Evolutionary conservation across 2,888 invertebrate species (phyloP).

Genomic region (Drosophila mettleri): DNA sequence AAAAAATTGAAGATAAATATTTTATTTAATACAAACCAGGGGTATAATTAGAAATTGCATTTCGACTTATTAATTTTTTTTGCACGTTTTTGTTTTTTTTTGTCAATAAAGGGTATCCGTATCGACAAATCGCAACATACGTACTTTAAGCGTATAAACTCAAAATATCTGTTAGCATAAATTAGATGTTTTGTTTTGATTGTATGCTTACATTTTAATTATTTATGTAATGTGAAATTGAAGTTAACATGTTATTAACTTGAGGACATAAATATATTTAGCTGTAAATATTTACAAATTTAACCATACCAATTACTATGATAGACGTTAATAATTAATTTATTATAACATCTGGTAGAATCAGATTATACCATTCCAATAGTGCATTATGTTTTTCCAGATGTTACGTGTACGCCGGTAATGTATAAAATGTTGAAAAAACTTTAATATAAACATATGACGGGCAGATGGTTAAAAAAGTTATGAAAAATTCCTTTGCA

Average conservation of each 20-base stretch:
- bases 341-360: constrained; percentile 49
- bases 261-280: constrained; percentile 50
- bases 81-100: constrained; percentile 36
- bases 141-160: constrained; percentile 36
- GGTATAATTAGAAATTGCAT: constrained; percentile 13
- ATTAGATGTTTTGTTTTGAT: constrained; percentile 55
- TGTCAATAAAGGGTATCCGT: constrained; percentile 49
- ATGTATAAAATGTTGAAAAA: constrained; percentile 58
- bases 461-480: neutral
- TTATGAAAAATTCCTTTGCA: neutral
- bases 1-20: constrained; percentile 9
- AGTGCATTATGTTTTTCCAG: constrained; percentile 50
- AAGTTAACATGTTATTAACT: constrained; percentile 43
- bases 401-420: constrained; percentile 46
- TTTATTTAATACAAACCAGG: constrained; percentile 8
- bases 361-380: constrained; percentile 59
- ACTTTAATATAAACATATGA: constrained; percentile 60
- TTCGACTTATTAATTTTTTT: constrained; percentile 23
- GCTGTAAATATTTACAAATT: constrained; percentile 57
- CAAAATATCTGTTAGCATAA: constrained; percentile 54
- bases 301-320: constrained; percentile 43
- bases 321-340: constrained; percentile 28
- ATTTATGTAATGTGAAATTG: constrained; percentile 78
- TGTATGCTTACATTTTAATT: constrained; percentile 78
- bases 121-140: constrained; percentile 37